A percentile compares a stretch with the other conserved stretches of the same genome.
These are phyloP conservation scores for Nerophis lumbriciformis DNA, from an alignment of 2,113 vertebrate genomes.

Conservation along the genomic window DNA sequence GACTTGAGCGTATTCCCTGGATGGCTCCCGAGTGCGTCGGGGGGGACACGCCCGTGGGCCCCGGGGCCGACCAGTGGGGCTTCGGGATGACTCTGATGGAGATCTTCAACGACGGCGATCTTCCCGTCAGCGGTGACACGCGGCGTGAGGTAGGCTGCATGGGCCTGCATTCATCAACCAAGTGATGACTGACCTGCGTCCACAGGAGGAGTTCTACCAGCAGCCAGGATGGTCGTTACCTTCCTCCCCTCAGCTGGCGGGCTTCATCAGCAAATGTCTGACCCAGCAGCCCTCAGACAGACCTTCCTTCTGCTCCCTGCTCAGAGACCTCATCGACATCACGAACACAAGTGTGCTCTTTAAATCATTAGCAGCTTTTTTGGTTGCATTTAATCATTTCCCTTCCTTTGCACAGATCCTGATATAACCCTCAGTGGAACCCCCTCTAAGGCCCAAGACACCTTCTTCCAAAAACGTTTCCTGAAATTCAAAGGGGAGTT, in stretches of 20 bases:
- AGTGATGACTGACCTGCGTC: no score
- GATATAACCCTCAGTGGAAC: constrained; percentile 69
- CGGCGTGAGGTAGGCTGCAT: constrained; percentile 73
- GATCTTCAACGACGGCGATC: constrained; percentile 87
- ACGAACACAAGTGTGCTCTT: constrained; percentile 74
- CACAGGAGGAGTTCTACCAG: constrained; percentile 93
- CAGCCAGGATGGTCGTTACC: constrained; percentile 77
- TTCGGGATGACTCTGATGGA: constrained; percentile 88
- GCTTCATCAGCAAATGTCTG: constrained; percentile 82
- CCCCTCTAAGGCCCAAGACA: constrained; percentile 67
- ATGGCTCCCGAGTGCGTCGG: constrained; percentile 85
- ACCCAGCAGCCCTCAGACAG: constrained; percentile 76
- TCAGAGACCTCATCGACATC: constrained; percentile 81
- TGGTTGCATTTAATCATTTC: constrained; percentile 2
- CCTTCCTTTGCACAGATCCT: constrained; percentile 63
- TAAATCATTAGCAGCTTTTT: background rate
- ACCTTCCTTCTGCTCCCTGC: constrained; percentile 82
- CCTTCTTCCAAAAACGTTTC: constrained; percentile 85
- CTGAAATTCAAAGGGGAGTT: constrained; percentile 83
- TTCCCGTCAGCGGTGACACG: constrained; percentile 73
- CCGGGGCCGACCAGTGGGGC: constrained; percentile 84
- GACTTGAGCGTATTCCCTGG: constrained; percentile 89
- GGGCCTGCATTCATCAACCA: background rate
- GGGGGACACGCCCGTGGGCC: constrained; percentile 51
- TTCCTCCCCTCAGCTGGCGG: constrained; percentile 77